Evolutionary conservation across 2,797 vertebrate genomes (phyloP).

Genomic region (Brachyalestes nurse): DNA sequence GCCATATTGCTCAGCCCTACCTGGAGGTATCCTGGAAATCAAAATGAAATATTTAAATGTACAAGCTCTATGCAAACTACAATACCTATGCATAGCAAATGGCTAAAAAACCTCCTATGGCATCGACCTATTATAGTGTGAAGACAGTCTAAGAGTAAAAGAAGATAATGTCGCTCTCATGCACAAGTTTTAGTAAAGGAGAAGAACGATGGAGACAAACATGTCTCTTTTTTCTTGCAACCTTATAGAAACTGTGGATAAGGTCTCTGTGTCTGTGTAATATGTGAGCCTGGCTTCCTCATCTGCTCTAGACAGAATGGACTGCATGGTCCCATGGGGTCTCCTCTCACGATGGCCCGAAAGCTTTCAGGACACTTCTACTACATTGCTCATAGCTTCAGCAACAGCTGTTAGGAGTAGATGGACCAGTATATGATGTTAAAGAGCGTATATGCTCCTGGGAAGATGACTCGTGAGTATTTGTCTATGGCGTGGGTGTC

Average conservation of each 20-base stretch:
- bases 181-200: background rate
- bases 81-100: background rate
- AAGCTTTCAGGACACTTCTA: background rate
- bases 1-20: conserved; percentile 1
- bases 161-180: background rate
- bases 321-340: background rate
- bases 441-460: conserved; percentile 87
- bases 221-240: background rate
- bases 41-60: background rate
- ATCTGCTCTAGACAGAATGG: conserved; percentile 4
- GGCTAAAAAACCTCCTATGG: background rate
- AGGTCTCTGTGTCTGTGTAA: conserved; percentile 14
- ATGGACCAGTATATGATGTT: conserved; percentile 92
- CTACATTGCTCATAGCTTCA: background rate
- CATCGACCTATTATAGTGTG: background rate
- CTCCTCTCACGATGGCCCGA: background rate
- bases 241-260: background rate
- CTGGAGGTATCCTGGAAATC: background rate
- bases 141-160: background rate
- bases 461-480: conserved; percentile 89
- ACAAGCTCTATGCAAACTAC: background rate
- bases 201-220: background rate
- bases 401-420: conserved; percentile 75
- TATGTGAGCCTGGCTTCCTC: background rate
- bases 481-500: conserved; percentile 92